Conservation (phyloP, 2,797 vertebrate species). For the Protonibea diacanthus region DNA sequence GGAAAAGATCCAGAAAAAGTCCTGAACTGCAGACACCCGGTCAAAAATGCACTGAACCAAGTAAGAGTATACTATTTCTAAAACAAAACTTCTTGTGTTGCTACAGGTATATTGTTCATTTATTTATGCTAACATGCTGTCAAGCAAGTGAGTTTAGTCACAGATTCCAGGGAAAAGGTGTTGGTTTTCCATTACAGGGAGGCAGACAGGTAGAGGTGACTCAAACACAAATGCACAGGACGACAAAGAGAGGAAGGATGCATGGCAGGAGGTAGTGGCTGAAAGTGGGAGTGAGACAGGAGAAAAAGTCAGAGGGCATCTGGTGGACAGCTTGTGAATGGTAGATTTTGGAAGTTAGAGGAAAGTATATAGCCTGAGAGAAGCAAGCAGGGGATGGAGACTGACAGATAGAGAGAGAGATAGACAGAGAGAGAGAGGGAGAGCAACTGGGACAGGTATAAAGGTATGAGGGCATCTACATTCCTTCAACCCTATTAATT, state of each 20-base stretch:
- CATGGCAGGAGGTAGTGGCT: too few relatives aligned
- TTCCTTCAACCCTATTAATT: background rate
- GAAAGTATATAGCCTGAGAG: too few relatives aligned
- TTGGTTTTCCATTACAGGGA: too few relatives aligned
- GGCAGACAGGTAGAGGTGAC: too few relatives aligned
- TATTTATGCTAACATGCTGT: background rate
- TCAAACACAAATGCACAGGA: too few relatives aligned
- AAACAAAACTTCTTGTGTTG: background rate
- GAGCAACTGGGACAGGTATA: too few relatives aligned
- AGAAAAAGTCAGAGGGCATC: background rate
- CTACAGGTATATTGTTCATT: too few relatives aligned
- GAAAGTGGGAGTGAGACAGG: too few relatives aligned
- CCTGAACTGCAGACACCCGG: background rate
- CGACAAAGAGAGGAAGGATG: too few relatives aligned
- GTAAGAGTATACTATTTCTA: conserved; percentile 1
- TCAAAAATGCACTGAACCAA: background rate
- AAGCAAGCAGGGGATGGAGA: background rate
- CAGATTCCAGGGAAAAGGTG: too few relatives aligned
- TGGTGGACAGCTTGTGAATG: background rate
- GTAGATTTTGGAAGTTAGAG: background rate
- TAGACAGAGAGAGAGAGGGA: too few relatives aligned
- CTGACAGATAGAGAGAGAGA: background rate
- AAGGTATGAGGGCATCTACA: too few relatives aligned
- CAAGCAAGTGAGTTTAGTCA: background rate
- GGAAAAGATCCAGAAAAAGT: conserved; percentile 13